phyloP scores from a whole-genome alignment of 2,888 invertebrate species.

The Euphydryas editha region DNA sequence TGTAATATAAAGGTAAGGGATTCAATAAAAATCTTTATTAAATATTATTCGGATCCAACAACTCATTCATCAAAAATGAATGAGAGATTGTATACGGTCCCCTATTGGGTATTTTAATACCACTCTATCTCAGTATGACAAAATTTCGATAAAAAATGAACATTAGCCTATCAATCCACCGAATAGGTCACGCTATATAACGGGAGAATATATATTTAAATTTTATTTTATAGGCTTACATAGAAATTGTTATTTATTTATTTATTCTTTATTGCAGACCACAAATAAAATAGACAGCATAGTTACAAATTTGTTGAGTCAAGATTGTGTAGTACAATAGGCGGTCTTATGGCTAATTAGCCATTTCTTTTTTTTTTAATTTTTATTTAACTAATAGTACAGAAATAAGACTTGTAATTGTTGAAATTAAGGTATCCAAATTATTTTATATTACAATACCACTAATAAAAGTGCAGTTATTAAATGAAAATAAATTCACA shows the following conservation, averaged over 20 bases:
- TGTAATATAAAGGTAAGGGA: not conserved
- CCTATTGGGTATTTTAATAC: constrained; percentile 29
- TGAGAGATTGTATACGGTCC: not conserved
- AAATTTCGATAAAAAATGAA: constrained; percentile 20
- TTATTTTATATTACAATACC: too few species aligned
- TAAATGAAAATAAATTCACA: too few species aligned
- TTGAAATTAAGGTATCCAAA: too few species aligned
- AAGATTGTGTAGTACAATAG: too few species aligned
- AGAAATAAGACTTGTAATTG: too few species aligned
- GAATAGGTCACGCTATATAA: not conserved
- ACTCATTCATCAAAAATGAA: constrained; percentile 5
- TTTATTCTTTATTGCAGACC: not conserved
- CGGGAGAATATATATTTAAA: not conserved
- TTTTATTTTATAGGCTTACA: not conserved
- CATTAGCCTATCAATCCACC: not conserved
- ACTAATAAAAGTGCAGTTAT: too few species aligned
- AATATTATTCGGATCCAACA: not conserved
- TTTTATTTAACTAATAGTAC: too few species aligned
- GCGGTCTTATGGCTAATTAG: too few species aligned
- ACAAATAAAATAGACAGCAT: too few species aligned
- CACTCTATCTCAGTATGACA: constrained; percentile 14
- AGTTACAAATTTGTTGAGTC: too few species aligned
- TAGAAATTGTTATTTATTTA: not conserved
- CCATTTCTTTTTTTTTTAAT: too few species aligned
- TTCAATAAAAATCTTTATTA: not conserved